A percentile compares a stretch with the other conserved stretches of the same genome.
Evolutionary conservation across 2,888 invertebrate species (phyloP).

Genomic region (Strigamia transsilvanica): DNA sequence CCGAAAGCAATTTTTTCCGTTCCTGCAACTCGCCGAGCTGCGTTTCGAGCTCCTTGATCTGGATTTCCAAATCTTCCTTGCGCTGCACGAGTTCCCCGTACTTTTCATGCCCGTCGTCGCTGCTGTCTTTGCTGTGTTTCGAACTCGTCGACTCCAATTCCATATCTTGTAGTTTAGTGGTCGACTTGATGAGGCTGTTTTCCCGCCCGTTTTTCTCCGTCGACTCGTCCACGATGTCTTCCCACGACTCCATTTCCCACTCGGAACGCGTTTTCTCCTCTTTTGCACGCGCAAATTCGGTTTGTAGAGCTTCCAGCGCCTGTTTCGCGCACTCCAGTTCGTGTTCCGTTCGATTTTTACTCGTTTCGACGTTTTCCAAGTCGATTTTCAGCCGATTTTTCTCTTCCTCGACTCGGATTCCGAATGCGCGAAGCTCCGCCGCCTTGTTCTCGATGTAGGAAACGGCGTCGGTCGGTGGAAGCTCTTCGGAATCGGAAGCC

Average conservation of each 20-base stretch:
- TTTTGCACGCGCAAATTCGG: neutral
- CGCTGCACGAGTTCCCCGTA: conserved; percentile 52
- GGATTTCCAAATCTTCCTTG: conserved; percentile 51
- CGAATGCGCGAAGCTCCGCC: neutral
- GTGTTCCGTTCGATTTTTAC: neutral
- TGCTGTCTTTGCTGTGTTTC: conserved; percentile 52
- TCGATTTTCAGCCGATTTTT: too few relatives aligned
- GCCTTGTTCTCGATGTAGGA: neutral
- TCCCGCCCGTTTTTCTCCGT: conserved; percentile 40
- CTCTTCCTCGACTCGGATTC: too few relatives aligned
- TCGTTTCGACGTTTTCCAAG: too few relatives aligned
- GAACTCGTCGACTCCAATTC: conserved; percentile 51
- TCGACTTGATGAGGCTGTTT: neutral
- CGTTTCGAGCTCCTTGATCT: conserved; percentile 43
- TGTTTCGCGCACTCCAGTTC: neutral
- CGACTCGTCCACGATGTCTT: conserved; percentile 1
- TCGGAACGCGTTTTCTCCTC: conserved; percentile 28
- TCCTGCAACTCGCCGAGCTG: neutral
- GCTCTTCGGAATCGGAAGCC: neutral
- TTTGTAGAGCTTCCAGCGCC: conserved; percentile 37
- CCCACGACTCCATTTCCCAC: conserved; percentile 51
- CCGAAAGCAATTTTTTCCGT: neutral
- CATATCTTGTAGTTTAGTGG: conserved; percentile 44
- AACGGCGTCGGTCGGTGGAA: neutral
- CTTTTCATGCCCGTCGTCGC: conserved; percentile 48